Base-by-base conservation (phyloP, 2,888 invertebrate genomes). In the Pyrocoelia pectoralis region DNA sequence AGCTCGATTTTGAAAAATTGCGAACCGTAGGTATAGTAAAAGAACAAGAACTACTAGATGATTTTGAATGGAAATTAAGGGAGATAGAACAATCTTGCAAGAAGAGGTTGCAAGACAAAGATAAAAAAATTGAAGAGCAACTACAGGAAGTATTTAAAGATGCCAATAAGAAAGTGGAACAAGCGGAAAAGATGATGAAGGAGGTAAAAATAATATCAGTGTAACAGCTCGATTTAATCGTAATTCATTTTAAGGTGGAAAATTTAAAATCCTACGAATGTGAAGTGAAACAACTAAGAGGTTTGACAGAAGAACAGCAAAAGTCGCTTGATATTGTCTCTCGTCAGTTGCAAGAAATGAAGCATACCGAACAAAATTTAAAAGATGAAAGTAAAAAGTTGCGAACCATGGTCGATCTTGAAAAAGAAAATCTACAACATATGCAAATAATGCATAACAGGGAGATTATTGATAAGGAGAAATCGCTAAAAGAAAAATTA, bases 31-130 rank as follows among this genome's bases (percentile, higher is more conserved):
- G 88, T 24, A 86, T 88, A 55, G 86, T 89, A 54, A 84, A 91
- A 52, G 92, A 93, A 52, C 91, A 92, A 73, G 84, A 88, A 61
- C 84, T 93, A 74, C 82, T 93, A 70, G 88, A 89, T 2, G 93
- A 93, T 82, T 93, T 92, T 80, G 93, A 93, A 82, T 93, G 92
- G 92, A 92, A 93, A 82, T 83, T 92, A 77, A 79, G 93, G 38
- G 90, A 92, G 78, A 86, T 92, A 72, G 90, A 92, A 81, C 87
- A 87, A 71, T 82, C 84, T 6, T 90, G 90, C 59, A 86, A 92
- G 70, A 84, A 85, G 68, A 84, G 85, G 71, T 68, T 87, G 17
- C 85, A 85, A 66, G 89, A 89, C 24, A 86, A 87, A 50, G 88
- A 88, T 69, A 84, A 82, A 68, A 83, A 82, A 49, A 85, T 87